These are phyloP conservation scores for Drosophila tropicalis DNA, from an alignment of 1,140 invertebrate genomes.

Conservation along the genomic window DNA sequence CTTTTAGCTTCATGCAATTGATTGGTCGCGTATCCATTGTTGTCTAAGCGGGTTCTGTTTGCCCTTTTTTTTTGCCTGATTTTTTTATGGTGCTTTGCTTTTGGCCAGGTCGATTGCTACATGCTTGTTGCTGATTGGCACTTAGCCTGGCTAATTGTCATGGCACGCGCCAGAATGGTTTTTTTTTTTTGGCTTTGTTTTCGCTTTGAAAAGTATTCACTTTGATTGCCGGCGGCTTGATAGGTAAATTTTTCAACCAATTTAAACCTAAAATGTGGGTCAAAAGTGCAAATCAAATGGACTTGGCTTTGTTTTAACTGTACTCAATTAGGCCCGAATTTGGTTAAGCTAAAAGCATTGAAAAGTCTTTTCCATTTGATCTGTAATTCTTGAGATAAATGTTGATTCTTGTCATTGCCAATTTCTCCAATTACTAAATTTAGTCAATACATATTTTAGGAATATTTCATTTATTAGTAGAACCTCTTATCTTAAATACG, in stretches of 20 bases:
- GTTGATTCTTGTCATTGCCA: no score
- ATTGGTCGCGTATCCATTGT: constrained; percentile 67
- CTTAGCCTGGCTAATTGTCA: constrained; percentile 65
- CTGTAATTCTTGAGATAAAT: no score
- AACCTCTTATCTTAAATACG: no score
- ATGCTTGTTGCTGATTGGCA: constrained; percentile 67
- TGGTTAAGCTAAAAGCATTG: background rate
- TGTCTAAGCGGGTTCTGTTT: constrained; percentile 34
- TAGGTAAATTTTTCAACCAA: constrained; percentile 34
- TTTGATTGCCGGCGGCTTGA: constrained; percentile 29
- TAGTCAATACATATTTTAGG: background rate
- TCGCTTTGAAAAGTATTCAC: constrained; percentile 2
- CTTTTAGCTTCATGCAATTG: constrained; percentile 57
- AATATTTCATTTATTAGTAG: background rate
- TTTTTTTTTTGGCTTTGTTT: constrained; percentile 8
- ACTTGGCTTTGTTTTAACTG: background rate
- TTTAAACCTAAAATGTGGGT: constrained; percentile 47
- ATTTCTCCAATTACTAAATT: no score
- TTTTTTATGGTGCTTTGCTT: constrained; percentile 7
- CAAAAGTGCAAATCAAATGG: constrained; percentile 49
- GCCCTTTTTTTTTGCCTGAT: background rate
- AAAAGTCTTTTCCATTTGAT: no score
- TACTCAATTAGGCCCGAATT: background rate
- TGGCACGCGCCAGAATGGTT: constrained; percentile 52
- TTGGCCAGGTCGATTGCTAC: constrained; percentile 47